phyloP scores from a whole-genome alignment of 2,113 vertebrate genomes.

The Rutilus rutilus region DNA sequence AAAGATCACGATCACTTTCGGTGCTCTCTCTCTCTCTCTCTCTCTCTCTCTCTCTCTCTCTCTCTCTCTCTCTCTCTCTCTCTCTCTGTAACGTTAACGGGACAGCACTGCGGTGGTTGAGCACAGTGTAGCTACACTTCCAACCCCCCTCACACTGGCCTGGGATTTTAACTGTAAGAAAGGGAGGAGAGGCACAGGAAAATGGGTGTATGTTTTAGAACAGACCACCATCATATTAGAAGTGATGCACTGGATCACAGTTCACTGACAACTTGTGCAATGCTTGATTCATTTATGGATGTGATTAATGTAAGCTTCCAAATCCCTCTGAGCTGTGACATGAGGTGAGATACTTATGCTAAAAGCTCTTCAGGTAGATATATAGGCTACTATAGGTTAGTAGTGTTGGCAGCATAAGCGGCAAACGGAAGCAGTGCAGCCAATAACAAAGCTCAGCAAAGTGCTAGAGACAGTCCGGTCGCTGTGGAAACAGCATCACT shows the following conservation, averaged over 20 bases:
- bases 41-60: constrained; percentile 12
- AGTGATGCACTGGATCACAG: neutral
- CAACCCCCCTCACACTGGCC: neutral
- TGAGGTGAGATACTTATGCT: too few relatives aligned
- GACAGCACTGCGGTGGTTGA: constrained; percentile 50
- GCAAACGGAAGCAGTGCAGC: constrained; percentile 14
- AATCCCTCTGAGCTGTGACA: neutral
- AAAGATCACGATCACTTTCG: neutral
- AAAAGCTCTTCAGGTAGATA: neutral
- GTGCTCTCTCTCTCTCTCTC: constrained; percentile 23
- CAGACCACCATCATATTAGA: neutral
- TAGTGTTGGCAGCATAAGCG: constrained; percentile 3
- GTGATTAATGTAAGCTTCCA: neutral
- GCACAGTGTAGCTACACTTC: constrained; percentile 25
- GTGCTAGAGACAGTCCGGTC: constrained; percentile 17
- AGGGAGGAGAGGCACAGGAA: neutral
- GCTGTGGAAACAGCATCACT: constrained; percentile 42
- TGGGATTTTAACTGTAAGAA: constrained; percentile 7
- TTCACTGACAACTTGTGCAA: neutral
- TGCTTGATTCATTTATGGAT: neutral
- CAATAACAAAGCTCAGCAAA: constrained; percentile 43
- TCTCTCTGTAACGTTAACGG: constrained; percentile 21
- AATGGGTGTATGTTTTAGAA: neutral
- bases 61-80: constrained; percentile 19
- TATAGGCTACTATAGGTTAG: neutral